Evolutionary conservation across 2,888 invertebrate species (phyloP).

Genomic region (Vanessa cardui): DNA sequence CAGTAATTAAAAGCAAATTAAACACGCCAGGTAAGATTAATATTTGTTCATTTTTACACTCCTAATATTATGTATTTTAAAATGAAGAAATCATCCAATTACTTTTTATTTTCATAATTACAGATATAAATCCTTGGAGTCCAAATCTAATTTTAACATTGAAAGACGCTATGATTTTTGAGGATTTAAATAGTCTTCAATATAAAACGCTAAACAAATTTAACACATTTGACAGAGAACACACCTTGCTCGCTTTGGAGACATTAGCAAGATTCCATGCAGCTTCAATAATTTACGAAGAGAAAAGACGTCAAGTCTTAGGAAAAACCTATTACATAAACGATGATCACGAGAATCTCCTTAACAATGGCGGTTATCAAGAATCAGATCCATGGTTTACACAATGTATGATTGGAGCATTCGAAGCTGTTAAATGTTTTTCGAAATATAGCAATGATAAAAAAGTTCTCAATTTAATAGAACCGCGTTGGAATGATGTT

Average conservation of each 20-base stretch:
- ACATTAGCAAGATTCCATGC: slow-evolving; percentile 79
- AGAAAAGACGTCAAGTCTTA: slow-evolving; percentile 59
- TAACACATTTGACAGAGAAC: slow-evolving; percentile 68
- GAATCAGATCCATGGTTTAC: slow-evolving; percentile 59
- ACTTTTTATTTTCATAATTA: slow-evolving; percentile 38
- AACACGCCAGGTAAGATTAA: slow-evolving; percentile 56
- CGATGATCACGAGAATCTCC: slow-evolving; percentile 55
- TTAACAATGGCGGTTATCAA: slow-evolving; percentile 59
- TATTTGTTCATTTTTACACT: slow-evolving; percentile 11
- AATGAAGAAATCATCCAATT: neutral
- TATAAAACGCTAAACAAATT: slow-evolving; percentile 64
- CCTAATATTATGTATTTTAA: neutral
- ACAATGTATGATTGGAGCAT: slow-evolving; percentile 66
- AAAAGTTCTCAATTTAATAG: slow-evolving; percentile 50
- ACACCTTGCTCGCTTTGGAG: slow-evolving; percentile 71
- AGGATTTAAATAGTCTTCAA: slow-evolving; percentile 64
- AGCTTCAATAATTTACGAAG: slow-evolving; percentile 78
- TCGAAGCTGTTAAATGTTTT: slow-evolving; percentile 59
- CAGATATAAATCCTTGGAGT: slow-evolving; percentile 66
- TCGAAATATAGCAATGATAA: slow-evolving; percentile 58
- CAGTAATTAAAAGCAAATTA: slow-evolving; percentile 56
- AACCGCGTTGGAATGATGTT: slow-evolving; percentile 57
- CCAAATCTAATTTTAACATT: slow-evolving; percentile 56
- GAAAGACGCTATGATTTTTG: slow-evolving; percentile 66
- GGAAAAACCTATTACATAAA: slow-evolving; percentile 53